Evolutionary conservation across 2,888 invertebrate species (phyloP), one percentile per base, ranked within the genome.

Genomic region (Clivina fossor): DNA sequence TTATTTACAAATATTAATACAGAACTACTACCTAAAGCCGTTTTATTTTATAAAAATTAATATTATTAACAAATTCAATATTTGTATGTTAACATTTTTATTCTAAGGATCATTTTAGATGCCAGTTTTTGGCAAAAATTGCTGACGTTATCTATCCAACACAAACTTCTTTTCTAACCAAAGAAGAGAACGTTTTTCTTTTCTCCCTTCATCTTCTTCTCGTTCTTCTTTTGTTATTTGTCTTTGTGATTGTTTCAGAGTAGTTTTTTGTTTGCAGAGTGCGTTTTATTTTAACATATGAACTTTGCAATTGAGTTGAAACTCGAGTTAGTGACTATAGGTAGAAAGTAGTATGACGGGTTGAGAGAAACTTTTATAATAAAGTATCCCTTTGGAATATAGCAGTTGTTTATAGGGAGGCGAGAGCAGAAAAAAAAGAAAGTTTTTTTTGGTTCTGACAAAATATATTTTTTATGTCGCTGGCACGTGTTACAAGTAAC

Each of bases 201-300:
- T n/a, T n/a, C n/a, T n/a, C n/a, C n/a, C 26, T 33, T 11, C 33
- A 8, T 33, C 33, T 7, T 33, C 7, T 20, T 30, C 46, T 30
- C 33, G 47, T 22, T 18, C 13, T 22, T 18, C 13, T 32, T 46
- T 24, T 24, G 19, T 47, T 47, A 47, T 47, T 47, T 47, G 47
- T 47, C 47, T 47, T 47, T 47, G 33, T 47, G 47, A 47, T 47
- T 47, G 47, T 47, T 47, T 32, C 19, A 47, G 46, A 32, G 47
- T 32, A 41, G 41, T 41, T 41, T 47, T 47, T 47, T 47, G 47
- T 47, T 47, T 20, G 47, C 33, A 9, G 26, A 38, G 30, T 32
- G 13, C 38, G 51, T 51, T 51, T 51, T 51, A 35, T 51, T 51
- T 51, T 51, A 51, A 51, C 51, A 51, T 51, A 51, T 51, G 51